These are phyloP conservation scores for Kudoa iwatai DNA, from an alignment of 30 jellyfish, hydroid and myxozoan genomes.

Conservation along the genomic window DNA sequence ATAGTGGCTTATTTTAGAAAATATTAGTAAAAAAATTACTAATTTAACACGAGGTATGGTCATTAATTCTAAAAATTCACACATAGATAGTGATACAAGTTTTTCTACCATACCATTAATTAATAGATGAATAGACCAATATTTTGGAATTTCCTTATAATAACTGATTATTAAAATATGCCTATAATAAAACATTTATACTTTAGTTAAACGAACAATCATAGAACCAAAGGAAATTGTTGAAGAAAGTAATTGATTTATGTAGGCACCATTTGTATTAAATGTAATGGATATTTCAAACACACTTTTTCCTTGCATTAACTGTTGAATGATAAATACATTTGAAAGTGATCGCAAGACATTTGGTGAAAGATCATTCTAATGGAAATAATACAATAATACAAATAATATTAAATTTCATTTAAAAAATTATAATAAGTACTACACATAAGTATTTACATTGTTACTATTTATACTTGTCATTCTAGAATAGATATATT, in stretches of 20 bases:
- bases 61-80: constrained; percentile 28
- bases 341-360: too few species aligned
- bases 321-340: constrained; percentile 17
- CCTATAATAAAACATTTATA: constrained; percentile 1
- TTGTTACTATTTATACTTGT: too few species aligned
- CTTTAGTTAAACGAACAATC: constrained; percentile 12
- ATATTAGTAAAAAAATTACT: constrained; percentile 4
- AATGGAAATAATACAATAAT: too few species aligned
- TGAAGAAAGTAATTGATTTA: constrained; percentile 24
- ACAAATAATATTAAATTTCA: too few species aligned
- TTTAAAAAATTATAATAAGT: too few species aligned
- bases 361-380: too few species aligned
- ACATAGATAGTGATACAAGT: constrained; percentile 9
- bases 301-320: constrained; percentile 12
- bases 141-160: constrained; percentile 50
- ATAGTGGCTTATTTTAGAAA: neutral
- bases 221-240: constrained; percentile 15
- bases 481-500: too few species aligned
- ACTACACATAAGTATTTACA: too few species aligned
- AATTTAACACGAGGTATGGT: constrained; percentile 60
- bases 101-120: constrained; percentile 12
- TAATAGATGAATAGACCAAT: constrained; percentile 11
- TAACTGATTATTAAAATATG: too few species aligned
- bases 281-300: constrained; percentile 16
- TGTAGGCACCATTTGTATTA: constrained; percentile 15